phyloP scores from a whole-genome alignment of 2,888 invertebrate species.

The Lucinisca nassula region DNA sequence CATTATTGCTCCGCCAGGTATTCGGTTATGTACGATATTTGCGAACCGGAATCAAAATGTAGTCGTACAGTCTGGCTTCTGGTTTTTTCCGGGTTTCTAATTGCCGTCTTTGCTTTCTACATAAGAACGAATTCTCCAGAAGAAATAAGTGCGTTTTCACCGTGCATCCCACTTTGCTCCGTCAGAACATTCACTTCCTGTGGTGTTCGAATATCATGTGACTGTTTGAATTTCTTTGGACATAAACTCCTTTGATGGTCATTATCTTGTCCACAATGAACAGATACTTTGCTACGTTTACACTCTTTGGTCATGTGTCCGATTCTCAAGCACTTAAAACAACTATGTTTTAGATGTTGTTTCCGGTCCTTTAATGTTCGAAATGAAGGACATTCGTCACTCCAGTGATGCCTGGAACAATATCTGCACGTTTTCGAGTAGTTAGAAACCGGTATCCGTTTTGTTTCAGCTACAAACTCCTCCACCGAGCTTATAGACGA shows the following conservation, averaged over 20 bases:
- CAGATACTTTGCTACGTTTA: not conserved
- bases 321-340: no score
- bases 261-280: not conserved
- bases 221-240: not conserved
- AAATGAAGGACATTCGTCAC: no score
- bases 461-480: no score
- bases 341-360: no score
- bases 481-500: no score
- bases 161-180: not conserved
- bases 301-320: no score
- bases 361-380: no score
- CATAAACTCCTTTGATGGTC: no score
- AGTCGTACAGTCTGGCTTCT: not conserved
- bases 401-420: no score
- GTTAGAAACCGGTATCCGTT: no score
- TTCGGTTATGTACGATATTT: constrained; percentile 28
- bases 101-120: constrained; percentile 17
- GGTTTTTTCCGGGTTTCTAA: not conserved
- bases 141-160: constrained; percentile 37
- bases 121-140: constrained; percentile 20
- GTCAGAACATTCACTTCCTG: no score
- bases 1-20: not conserved
- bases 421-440: no score
- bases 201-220: not conserved
- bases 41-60: constrained; percentile 36